Evolutionary conservation across 2,113 vertebrate species (phyloP), one percentile per base, ranked within the genome.

Genomic region (Litocranius walleri): DNA sequence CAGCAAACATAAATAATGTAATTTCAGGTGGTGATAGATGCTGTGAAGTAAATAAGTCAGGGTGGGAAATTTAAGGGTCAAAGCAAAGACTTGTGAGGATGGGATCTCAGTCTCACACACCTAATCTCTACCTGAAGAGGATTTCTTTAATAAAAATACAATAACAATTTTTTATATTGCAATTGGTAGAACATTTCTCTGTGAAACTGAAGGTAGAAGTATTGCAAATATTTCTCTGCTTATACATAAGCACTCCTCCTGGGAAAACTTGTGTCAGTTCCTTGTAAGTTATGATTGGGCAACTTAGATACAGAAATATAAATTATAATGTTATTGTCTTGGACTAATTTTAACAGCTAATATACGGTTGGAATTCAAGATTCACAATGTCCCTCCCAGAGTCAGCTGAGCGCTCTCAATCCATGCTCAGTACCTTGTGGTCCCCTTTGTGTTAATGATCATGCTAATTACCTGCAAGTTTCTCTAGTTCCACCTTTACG

Each of bases 401-500:
- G 16, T 33, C 1, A 71, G 48, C 67, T 67, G 52, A 93, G 33
- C 0, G 33, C 33, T 82, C 10, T 2, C 21, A 27, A 61, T 71
- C 21, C 0, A 19, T 14, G 62, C 27, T 88, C 43, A 36, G 81
- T 84, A 56, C 45, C 15, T 45, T 52, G n/a, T 29, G 19, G 45
- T 85, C 33, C 23, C 29, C 23, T 85, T 92, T 52, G 88, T 82
- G 93, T 89, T 95, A 90, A 92, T 88, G 67, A 96, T 48, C 4
- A 1, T 78, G 61, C 33, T 92, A 92, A 95, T 94, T 86, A 93
- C 50, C 54, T 95, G 59, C 86, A 74, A 82, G 62, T 91, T 54
- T 96, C 84, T 95, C 95, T 92, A 86, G 56, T 71, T 94, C 56
- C 23, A 16, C 50, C 36, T 36, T 83, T 67, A 59, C 93, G 90